Base-by-base conservation (phyloP, 2,888 invertebrate species). In the Lypha dubia region DNA sequence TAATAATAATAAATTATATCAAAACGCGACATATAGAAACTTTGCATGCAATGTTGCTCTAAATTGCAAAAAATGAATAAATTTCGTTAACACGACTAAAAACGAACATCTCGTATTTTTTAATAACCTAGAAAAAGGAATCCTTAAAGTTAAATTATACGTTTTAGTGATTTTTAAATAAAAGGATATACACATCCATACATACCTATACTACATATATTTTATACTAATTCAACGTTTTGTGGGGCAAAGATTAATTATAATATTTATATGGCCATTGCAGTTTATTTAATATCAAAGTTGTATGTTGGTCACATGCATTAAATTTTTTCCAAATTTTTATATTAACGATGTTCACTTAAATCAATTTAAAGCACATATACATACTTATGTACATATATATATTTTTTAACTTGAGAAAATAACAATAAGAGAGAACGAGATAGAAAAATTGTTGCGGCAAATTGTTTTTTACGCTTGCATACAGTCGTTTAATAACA, bases 81-180 rank as follows among this genome's bases (percentile, higher is more conserved):
- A 70, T 63, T 58, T 82, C 75, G 75, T 56, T 76, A 70, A 65
- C 38, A 70, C 81, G 81, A 82, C 46, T 70, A 63, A 60, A 68
- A 62, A 75, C 81, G 81, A 81, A 81, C 68, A 70, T 63, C 53
- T 65, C 49, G 22, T 70, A 20, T 38, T 58, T 71, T 63, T 71
- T 68, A 56, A 46, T 80, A 75, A 75, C 75, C 81, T 51, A 70
- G 68, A 82, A 82, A 70, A 70, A 49, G n/a, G n/a, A n/a, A 15
- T 63, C 24, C 11, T 70, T 46, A 70, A 70, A 70, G 17, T 28
- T 56, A 70, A 75, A 62, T 51, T 38, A 20, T 56, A 49, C 62
- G 46, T 63, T 53, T 68, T 56, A 46, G 17, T 58, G 32, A 11
- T 60, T 58, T 73, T 41, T 1, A 71, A 53, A 44, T 49, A 24